Evolutionary conservation across 2,797 vertebrate species (phyloP), one percentile per base, ranked within the genome.

Genomic region (Caiman crocodilus): DNA sequence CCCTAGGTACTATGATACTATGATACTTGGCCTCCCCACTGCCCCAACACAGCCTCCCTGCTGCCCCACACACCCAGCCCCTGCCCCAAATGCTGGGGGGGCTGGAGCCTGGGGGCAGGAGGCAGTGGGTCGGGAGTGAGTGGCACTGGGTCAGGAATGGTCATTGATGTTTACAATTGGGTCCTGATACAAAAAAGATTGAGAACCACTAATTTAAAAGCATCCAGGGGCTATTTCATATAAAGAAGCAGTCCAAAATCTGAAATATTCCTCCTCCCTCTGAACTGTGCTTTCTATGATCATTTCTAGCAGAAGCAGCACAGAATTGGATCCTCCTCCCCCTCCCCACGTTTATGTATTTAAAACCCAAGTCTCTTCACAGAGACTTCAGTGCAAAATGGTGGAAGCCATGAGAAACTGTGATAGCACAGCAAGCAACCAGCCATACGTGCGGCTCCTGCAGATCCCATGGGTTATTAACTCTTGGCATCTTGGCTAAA

Each of bases 211-310:
- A 83, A 77, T 75, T 82, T 23, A 60, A 50, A 75, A 94, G 84
- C n/a, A 81, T 84, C 90, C 85, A 89, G 28, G 59, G 60, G 58
- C 76, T 57, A 15, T 95, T 92, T 92, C 84, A 65, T 89, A 3
- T 2, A 78, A 93, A 89, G 75, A 76, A 84, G 59, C 61, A 92
- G 67, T 83, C 28, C 63, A 56, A 85, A 61, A 89, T 95, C 93
- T 94, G 93, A 87, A 94, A 94, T 87, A 30, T 94, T 96, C 92
- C 35, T 60, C 35, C 88, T 84, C 85, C 85, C 89, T 76, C 85
- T 88, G 55, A 82, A 91, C 77, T 35, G 2, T 75, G 65, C 93
- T 77, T 57, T 81, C 59, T 94, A 5, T 93, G 79, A 89, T 35
- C 85, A 90, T 85, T 96, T 75, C 85, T 89, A 93, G 65, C 61